These are phyloP conservation scores for Pimephales promelas DNA, from an alignment of 2,113 vertebrate species.

Conservation along the genomic window DNA sequence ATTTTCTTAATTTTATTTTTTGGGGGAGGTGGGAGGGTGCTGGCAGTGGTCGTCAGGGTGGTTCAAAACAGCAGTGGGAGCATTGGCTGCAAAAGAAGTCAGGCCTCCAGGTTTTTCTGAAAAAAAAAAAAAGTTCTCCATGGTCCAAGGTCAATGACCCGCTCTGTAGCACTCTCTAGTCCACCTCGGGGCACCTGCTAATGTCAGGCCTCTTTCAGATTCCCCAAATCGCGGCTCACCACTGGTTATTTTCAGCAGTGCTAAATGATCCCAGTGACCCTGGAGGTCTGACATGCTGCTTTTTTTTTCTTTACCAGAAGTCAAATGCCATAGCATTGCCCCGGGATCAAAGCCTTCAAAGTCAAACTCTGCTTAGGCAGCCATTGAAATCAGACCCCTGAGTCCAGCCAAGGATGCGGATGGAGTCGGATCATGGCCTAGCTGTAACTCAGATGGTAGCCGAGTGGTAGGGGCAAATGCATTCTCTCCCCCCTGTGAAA, in stretches of 20 bases:
- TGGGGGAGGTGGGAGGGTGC: no score
- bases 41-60: neutral
- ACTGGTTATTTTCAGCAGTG: slow-evolving; percentile 80
- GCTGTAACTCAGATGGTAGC: slow-evolving; percentile 66
- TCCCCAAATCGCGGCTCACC: slow-evolving; percentile 76
- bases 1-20: neutral
- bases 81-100: slow-evolving; percentile 65
- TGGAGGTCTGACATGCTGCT: slow-evolving; percentile 72
- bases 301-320: slow-evolving; percentile 75
- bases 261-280: slow-evolving; percentile 80
- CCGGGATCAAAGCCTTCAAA: slow-evolving; percentile 80
- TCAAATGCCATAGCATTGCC: slow-evolving; percentile 81
- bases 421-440: slow-evolving; percentile 64
- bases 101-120: slow-evolving; percentile 68
- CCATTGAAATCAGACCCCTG: slow-evolving; percentile 79
- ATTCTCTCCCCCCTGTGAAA: slow-evolving; percentile 50
- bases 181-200: slow-evolving; percentile 81
- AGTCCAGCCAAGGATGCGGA: slow-evolving; percentile 67
- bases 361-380: slow-evolving; percentile 78
- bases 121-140: slow-evolving; percentile 70
- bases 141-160: slow-evolving; percentile 79
- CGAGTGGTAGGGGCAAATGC: slow-evolving; percentile 57
- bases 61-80: neutral
- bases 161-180: slow-evolving; percentile 78
- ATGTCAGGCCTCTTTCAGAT: slow-evolving; percentile 79